These are phyloP conservation scores for Caenorhabditis sp. DNA, from an alignment of 2,888 invertebrate genomes.

Conservation along the genomic window DNA sequence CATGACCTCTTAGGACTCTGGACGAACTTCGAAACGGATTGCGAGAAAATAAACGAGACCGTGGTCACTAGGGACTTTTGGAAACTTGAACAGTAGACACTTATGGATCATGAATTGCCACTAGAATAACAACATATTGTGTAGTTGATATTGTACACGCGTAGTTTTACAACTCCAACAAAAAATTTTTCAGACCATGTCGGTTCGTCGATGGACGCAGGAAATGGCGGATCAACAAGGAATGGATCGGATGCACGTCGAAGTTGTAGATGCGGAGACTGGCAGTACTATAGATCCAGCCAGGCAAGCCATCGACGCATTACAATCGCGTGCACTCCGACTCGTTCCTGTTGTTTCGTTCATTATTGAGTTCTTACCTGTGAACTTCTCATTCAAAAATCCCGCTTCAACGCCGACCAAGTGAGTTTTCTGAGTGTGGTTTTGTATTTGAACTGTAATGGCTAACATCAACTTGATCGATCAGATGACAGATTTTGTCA, in stretches of 20 bases:
- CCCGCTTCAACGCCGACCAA: conserved; percentile 69
- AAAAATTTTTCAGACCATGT: conserved; percentile 68
- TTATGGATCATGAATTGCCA: too few relatives aligned
- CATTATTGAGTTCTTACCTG: conserved; percentile 79
- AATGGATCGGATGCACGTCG: conserved; percentile 77
- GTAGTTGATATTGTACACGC: background rate
- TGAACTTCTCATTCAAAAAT: conserved; percentile 78
- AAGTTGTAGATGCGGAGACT: conserved; percentile 81
- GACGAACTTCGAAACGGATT: background rate
- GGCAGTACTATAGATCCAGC: conserved; percentile 81
- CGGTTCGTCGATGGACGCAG: conserved; percentile 79
- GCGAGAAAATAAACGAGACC: background rate
- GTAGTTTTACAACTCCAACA: background rate
- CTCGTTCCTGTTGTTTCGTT: conserved; percentile 81
- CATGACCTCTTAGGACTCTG: background rate
- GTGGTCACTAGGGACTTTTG: too few relatives aligned
- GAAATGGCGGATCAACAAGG: conserved; percentile 77
- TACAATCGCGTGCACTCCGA: conserved; percentile 80
- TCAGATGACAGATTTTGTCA: background rate
- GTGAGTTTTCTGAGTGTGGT: conserved; percentile 50
- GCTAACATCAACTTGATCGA: background rate
- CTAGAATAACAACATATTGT: too few relatives aligned
- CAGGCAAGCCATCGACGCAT: conserved; percentile 81
- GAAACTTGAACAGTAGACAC: too few relatives aligned
- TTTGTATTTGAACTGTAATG: background rate